These are phyloP conservation scores for Cyphomyrmex costatus DNA, from an alignment of 1,140 invertebrate genomes.

Conservation along the genomic window DNA sequence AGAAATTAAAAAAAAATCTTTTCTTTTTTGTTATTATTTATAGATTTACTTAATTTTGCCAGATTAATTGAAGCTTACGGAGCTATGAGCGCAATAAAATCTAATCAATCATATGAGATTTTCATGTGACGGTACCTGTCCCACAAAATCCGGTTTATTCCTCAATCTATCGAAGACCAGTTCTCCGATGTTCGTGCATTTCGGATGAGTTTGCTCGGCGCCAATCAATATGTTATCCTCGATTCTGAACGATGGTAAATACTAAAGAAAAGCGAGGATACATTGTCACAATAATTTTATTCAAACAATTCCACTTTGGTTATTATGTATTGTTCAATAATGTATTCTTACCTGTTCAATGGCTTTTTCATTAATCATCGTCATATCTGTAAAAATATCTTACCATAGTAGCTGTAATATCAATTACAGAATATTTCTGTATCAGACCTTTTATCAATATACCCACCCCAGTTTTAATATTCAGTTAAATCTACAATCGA, in stretches of 20 bases:
- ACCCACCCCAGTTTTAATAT: background rate
- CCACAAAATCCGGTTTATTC: slow-evolving; percentile 58
- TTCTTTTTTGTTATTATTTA: background rate
- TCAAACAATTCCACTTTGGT: background rate
- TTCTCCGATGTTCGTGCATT: slow-evolving; percentile 56
- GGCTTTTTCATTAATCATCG: background rate
- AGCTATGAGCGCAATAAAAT: background rate
- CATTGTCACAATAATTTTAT: slow-evolving; percentile 14
- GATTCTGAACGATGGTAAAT: slow-evolving; percentile 50
- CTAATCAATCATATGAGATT: slow-evolving; percentile 55
- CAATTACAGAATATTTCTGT: background rate
- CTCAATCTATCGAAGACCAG: slow-evolving; percentile 58
- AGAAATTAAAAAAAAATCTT: background rate
- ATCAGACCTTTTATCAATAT: slow-evolving; percentile 33
- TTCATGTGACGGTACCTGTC: slow-evolving; percentile 64
- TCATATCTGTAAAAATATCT: background rate
- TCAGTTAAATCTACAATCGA: background rate
- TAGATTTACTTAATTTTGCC: background rate
- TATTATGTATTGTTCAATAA: background rate
- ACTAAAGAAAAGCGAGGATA: slow-evolving; percentile 10
- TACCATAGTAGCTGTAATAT: background rate
- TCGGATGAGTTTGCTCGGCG: slow-evolving; percentile 6
- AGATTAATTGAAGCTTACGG: slow-evolving; percentile 19
- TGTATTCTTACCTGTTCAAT: background rate
- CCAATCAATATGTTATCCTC: slow-evolving; percentile 67